phyloP scores from a whole-genome alignment of 2,888 invertebrate species.

The Chironomus riparius region DNA sequence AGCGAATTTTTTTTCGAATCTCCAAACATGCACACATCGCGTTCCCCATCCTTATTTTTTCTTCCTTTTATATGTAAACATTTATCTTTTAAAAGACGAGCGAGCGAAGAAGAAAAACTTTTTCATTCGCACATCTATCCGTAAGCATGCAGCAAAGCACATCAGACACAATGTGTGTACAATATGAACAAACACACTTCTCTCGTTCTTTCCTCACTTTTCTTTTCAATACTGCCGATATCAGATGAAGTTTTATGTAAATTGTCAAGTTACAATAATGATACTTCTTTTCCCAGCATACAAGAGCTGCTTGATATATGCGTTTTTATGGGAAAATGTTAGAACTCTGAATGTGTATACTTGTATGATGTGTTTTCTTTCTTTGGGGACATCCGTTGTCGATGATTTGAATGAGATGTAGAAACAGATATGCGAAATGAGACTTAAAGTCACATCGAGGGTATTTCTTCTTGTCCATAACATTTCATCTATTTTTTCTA shows the following conservation, averaged over 20 bases:
- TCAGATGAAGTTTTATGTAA: conserved; percentile 7
- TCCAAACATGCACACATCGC: too few relatives aligned
- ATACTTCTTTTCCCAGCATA: not conserved
- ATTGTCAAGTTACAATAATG: conserved; percentile 1
- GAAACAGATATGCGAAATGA: too few relatives aligned
- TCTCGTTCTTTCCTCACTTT: not conserved
- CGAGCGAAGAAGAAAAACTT: not conserved
- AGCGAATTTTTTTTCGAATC: too few relatives aligned
- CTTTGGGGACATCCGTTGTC: too few relatives aligned
- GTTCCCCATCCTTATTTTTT: not conserved
- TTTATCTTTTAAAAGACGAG: not conserved
- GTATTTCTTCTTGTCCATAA: not conserved
- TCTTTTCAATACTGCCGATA: not conserved
- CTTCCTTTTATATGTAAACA: not conserved
- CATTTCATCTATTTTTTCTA: not conserved
- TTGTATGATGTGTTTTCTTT: not conserved
- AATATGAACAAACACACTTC: not conserved
- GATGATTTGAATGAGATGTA: too few relatives aligned
- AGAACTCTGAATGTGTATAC: not conserved
- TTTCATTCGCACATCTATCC: too few relatives aligned
- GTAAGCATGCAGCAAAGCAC: not conserved
- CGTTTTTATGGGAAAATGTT: not conserved
- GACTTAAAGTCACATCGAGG: not conserved
- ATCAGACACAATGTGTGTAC: not conserved
- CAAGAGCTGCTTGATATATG: not conserved